Evolutionary conservation across 2,797 vertebrate genomes (phyloP).

Genomic region (Arrhamphus sclerolepis): DNA sequence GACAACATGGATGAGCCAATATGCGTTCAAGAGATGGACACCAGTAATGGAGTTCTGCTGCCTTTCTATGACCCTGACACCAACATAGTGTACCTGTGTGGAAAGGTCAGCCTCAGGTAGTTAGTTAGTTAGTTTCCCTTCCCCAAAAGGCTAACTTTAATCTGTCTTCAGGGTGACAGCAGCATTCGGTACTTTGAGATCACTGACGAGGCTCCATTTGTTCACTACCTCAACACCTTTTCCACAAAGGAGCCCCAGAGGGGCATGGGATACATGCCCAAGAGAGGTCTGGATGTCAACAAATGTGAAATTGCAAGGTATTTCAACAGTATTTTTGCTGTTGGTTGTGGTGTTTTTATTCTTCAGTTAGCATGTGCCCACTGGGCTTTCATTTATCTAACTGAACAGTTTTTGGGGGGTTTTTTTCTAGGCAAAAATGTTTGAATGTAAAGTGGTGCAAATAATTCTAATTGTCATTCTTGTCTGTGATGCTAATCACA

Average conservation of each 20-base stretch:
- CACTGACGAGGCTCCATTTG: conserved; percentile 94
- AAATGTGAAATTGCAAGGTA: conserved; percentile 99
- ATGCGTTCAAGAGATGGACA: conserved; percentile 97
- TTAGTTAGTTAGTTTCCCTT: not conserved
- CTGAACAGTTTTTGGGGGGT: too few species aligned
- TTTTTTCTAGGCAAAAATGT: too few species aligned
- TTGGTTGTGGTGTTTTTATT: not conserved
- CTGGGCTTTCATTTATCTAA: too few species aligned
- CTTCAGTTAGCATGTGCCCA: not conserved
- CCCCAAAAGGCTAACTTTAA: not conserved
- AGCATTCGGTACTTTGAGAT: conserved; percentile 99
- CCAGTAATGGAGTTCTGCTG: conserved; percentile 94
- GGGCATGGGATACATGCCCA: conserved; percentile 99
- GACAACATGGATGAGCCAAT: conserved; percentile 96
- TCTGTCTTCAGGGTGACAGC: conserved; percentile 90
- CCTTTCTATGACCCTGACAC: conserved; percentile 97
- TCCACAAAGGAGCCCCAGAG: conserved; percentile 98
- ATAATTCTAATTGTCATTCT: too few species aligned
- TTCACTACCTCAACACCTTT: conserved; percentile 99
- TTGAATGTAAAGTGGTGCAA: too few species aligned
- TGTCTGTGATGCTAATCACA: too few species aligned
- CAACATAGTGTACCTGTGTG: conserved; percentile 94
- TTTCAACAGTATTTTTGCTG: not conserved
- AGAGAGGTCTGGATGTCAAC: conserved; percentile 96
- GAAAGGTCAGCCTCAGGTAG: conserved; percentile 84